A percentile compares a stretch with the other conserved stretches of the same genome.
Evolutionary conservation across 1,140 invertebrate species (phyloP).

Genomic region (Rhysida immarginata): DNA sequence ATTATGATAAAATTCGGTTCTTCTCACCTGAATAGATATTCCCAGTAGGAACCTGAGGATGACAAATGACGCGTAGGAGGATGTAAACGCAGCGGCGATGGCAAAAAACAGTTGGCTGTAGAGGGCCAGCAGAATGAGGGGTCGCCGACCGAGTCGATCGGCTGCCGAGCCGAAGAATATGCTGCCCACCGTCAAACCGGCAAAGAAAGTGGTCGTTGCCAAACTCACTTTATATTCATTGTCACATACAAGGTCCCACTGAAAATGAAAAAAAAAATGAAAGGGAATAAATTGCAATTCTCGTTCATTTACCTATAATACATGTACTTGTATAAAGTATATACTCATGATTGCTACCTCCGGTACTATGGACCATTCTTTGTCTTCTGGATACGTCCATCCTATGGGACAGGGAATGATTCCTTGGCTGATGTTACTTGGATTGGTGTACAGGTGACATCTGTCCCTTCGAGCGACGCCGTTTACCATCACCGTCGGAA

Average conservation of each 20-base stretch:
- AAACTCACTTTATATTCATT: not conserved
- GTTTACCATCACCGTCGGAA: too few species aligned
- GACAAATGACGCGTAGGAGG: not conserved
- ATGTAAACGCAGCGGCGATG: not conserved
- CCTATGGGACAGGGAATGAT: not conserved
- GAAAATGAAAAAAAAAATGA: not conserved
- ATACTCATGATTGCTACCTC: too few species aligned
- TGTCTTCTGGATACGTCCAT: not conserved
- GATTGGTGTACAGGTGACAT: not conserved
- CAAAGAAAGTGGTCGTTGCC: conserved; percentile 37
- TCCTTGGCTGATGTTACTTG: not conserved
- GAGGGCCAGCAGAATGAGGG: conserved; percentile 31
- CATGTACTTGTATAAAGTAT: too few species aligned
- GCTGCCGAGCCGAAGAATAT: conserved; percentile 56
- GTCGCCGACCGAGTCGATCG: conserved; percentile 45
- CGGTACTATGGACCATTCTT: not conserved
- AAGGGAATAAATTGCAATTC: too few species aligned
- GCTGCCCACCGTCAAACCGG: conserved; percentile 53
- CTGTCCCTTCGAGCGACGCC: too few species aligned
- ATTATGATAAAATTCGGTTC: too few species aligned
- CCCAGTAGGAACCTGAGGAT: not conserved
- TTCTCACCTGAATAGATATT: not conserved
- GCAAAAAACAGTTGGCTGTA: not conserved
- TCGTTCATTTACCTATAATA: too few species aligned
- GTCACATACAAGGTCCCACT: not conserved